Conservation (phyloP, 2,113 vertebrate genomes). For the Limanda limanda region DNA sequence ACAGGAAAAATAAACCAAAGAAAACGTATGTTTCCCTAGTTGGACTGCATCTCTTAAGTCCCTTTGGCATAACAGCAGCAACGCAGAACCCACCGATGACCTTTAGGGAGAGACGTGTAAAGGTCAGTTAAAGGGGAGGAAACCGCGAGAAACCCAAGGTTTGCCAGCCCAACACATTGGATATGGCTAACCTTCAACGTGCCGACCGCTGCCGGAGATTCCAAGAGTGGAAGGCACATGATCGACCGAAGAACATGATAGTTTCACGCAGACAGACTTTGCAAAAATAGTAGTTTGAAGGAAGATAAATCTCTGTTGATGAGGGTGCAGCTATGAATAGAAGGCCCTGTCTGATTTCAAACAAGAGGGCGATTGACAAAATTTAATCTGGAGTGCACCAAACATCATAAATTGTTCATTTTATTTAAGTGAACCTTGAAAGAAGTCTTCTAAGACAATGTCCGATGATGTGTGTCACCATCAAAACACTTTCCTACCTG, state of each 20-base stretch:
- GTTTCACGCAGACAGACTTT: background rate
- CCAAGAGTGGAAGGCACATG: slow-evolving; percentile 46
- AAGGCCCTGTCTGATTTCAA: background rate
- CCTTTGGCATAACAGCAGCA: slow-evolving; percentile 47
- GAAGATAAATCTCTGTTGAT: slow-evolving; percentile 11
- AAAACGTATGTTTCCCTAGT: slow-evolving; percentile 14
- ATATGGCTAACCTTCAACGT: slow-evolving; percentile 57
- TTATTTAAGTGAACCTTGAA: too few species aligned
- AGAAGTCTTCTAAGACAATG: too few species aligned
- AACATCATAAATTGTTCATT: background rate
- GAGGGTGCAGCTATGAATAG: background rate
- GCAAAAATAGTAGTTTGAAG: slow-evolving; percentile 16
- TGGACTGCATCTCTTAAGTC: slow-evolving; percentile 38
- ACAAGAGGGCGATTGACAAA: background rate
- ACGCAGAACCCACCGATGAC: slow-evolving; percentile 53
- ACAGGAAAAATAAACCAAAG: background rate
- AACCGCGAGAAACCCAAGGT: slow-evolving; percentile 33
- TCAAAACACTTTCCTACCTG: slow-evolving; percentile 73
- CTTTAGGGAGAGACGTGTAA: slow-evolving; percentile 72
- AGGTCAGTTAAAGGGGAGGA: slow-evolving; percentile 63
- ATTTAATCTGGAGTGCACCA: background rate
- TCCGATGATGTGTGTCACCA: background rate
- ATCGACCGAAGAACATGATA: slow-evolving; percentile 38
- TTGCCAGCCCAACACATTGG: slow-evolving; percentile 55
- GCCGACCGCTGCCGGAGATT: slow-evolving; percentile 18